phyloP scores from a whole-genome alignment of 2,113 vertebrate genomes.

The Bufo gargarizans region DNA sequence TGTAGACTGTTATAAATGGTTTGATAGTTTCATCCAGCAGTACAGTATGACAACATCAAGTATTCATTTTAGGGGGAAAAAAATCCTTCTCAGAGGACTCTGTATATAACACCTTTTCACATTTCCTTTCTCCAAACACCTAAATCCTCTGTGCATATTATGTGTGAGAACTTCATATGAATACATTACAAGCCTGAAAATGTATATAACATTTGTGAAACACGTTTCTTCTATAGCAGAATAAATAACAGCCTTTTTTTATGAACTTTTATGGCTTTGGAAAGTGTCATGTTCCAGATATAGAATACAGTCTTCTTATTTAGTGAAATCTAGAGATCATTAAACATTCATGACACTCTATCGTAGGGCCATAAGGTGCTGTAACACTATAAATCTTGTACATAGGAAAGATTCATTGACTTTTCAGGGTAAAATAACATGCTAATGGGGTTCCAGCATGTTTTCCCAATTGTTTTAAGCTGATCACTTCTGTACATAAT shows the following conservation, averaged over 20 bases:
- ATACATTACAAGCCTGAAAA: slow-evolving; percentile 29
- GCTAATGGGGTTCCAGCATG: background rate
- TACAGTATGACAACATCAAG: slow-evolving; percentile 4
- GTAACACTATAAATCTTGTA: background rate
- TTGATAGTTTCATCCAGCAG: background rate
- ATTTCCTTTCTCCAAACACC: slow-evolving; percentile 35
- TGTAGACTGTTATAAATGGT: background rate
- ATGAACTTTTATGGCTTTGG: background rate
- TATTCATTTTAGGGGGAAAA: background rate
- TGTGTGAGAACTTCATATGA: slow-evolving; percentile 19
- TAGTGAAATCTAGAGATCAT: slow-evolving; percentile 16
- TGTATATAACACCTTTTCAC: slow-evolving; percentile 8
- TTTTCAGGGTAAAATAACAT: background rate
- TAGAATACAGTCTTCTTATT: background rate
- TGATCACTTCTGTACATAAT: background rate
- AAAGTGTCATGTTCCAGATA: slow-evolving; percentile 23
- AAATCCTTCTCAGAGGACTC: background rate
- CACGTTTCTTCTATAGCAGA: background rate
- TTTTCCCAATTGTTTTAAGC: background rate
- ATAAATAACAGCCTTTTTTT: background rate
- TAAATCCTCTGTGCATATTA: slow-evolving; percentile 42
- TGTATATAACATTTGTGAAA: slow-evolving; percentile 38
- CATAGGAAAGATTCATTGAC: background rate
- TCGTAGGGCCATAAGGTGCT: background rate
- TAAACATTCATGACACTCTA: slow-evolving; percentile 11